Conservation (phyloP, 1,140 invertebrate genomes). For the Glossosoma conforme region DNA sequence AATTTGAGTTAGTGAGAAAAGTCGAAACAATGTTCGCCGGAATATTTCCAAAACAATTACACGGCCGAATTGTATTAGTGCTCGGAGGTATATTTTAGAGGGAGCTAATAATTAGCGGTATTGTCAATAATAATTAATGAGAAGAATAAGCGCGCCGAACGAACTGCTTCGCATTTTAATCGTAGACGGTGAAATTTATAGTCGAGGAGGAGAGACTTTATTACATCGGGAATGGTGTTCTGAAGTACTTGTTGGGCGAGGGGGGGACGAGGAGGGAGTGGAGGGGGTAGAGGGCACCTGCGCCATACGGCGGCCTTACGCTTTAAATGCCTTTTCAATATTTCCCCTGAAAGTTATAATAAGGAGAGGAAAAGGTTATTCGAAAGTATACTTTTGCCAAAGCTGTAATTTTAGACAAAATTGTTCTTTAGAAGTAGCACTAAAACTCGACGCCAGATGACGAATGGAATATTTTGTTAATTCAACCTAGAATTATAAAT, state of each 20-base stretch:
- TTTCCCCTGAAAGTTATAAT: conserved; percentile 8
- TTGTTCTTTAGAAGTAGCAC: too few relatives aligned
- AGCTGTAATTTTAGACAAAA: too few relatives aligned
- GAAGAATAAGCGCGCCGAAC: conserved; percentile 7
- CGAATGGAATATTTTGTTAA: too few relatives aligned
- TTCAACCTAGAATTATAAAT: too few relatives aligned
- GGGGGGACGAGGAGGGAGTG: not conserved
- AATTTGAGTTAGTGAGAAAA: too few relatives aligned
- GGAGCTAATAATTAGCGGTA: conserved; percentile 28
- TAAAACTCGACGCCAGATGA: too few relatives aligned
- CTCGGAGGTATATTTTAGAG: conserved; percentile 19
- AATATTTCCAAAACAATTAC: conserved; percentile 18
- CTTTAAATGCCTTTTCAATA: conserved; percentile 14
- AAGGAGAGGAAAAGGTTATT: conserved; percentile 12
- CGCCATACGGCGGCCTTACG: conserved; percentile 7
- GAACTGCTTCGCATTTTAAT: conserved; percentile 22
- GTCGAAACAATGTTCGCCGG: too few relatives aligned
- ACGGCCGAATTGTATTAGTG: conserved; percentile 14
- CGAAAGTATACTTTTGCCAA: conserved; percentile 8
- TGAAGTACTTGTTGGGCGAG: too few relatives aligned
- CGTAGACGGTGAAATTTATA: conserved; percentile 24
- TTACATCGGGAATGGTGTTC: conserved; percentile 6
- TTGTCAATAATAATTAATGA: conserved; percentile 32
- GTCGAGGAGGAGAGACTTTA: conserved; percentile 14
- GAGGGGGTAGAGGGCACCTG: conserved; percentile 9